Evolutionary conservation across 2,888 invertebrate species (phyloP), one percentile per base, ranked within the genome.

Genomic region (Gandaritis pyraliata): DNA sequence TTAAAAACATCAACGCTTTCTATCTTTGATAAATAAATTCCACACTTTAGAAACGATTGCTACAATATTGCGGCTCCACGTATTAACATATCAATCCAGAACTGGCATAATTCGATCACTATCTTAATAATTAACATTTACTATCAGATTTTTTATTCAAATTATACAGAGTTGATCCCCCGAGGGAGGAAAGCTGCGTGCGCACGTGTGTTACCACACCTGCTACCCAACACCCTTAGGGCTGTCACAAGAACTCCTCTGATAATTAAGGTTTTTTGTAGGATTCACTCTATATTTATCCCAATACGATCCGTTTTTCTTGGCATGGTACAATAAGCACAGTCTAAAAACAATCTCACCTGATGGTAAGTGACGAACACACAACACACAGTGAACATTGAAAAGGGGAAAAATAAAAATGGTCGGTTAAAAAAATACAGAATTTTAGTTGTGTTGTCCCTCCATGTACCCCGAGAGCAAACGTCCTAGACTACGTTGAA

Each of bases 131-230:
- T 71, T 71, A 67, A 63, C 64, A 66, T 66, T 61, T 47, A 39
- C 12, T 48, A 52, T 59, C 58, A 51, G 55, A 54, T 66, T 72
- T 68, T 64, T 68, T 73, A 74, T 70, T 59, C 58, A 69, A 68
- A 68, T 69, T 64, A 65, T 73, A 69, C 74, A 69, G 74, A 71
- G 75, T 74, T 77, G 77, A 81, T 82, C 82, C 78, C 76, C 72
- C 33, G 72, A 60, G 65, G 64, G 76, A 73, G 69, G 65, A 83
- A 86, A 88, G 86, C 87, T 86, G 88, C 76, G 68, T 36, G 36
- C 82, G 80, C 90, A 90, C 90, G 90, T 91, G 90, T 85, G 86
- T 70, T 15, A 50, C 77, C 79, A 83, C 90, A 91, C 90, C 90
- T 91, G 90, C 85, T 81, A 72, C 72, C 62, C 75, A 68, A 65